A percentile compares a stretch with the other conserved stretches of the same genome.
phyloP scores from a whole-genome alignment of 2,113 vertebrate genomes.

The Cettia cetti region DNA sequence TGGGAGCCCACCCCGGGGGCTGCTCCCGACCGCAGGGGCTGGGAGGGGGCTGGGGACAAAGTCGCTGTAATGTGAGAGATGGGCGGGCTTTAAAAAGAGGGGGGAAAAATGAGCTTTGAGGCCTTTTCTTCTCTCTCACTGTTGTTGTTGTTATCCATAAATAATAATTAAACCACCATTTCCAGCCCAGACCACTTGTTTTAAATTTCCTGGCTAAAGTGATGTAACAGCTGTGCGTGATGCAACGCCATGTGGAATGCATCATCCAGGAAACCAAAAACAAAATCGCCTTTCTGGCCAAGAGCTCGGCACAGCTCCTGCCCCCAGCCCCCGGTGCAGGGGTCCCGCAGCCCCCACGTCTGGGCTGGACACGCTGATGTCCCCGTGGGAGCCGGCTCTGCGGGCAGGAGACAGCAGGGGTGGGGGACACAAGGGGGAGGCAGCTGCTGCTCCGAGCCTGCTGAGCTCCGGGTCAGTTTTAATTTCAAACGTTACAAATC shows the following conservation, averaged over 20 bases:
- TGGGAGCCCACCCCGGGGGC: not conserved
- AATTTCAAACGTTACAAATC: not conserved
- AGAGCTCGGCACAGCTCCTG: not conserved
- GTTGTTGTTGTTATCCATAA: slow-evolving; percentile 43
- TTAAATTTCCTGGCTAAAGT: slow-evolving; percentile 64
- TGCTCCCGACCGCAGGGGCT: not conserved
- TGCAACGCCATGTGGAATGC: slow-evolving; percentile 61
- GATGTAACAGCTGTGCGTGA: slow-evolving; percentile 68
- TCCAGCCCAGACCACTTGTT: slow-evolving; percentile 57
- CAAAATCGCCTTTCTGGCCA: slow-evolving; percentile 30
- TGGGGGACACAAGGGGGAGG: not conserved
- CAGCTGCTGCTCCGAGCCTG: accelerated
- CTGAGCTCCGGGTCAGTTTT: not conserved
- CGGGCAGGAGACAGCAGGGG: not conserved
- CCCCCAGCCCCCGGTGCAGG: not conserved
- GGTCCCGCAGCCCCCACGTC: not conserved
- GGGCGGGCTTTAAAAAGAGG: not conserved
- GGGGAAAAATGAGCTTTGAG: not conserved
- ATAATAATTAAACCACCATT: slow-evolving; percentile 41
- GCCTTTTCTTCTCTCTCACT: not conserved
- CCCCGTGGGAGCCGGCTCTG: accelerated
- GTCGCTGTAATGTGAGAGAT: not conserved
- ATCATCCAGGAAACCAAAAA: slow-evolving; percentile 50
- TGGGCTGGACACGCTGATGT: not conserved
- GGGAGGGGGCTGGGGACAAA: not conserved